Evolutionary conservation across 2,113 vertebrate species (phyloP).

Genomic region (Panthera leo): DNA sequence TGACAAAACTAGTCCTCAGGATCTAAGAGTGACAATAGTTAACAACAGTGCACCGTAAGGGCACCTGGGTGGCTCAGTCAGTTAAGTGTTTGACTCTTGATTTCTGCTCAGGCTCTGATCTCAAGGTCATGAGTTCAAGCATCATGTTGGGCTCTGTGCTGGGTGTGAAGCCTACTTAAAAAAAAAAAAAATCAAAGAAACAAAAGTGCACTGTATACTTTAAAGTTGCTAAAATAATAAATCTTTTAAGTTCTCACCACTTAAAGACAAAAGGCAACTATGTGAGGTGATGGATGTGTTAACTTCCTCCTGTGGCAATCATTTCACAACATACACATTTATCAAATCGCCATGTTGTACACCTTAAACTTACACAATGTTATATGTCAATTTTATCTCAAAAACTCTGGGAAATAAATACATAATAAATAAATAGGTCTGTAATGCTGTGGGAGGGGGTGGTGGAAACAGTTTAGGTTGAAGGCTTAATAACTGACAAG

Average conservation of each 20-base stretch:
- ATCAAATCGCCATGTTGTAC: neutral
- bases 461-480: neutral
- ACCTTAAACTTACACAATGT: neutral
- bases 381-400: neutral
- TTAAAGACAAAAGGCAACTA: neutral
- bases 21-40: neutral
- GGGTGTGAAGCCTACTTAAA: too few species aligned
- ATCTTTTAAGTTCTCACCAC: neutral
- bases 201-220: neutral
- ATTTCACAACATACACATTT: neutral
- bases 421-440: neutral
- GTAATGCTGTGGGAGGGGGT: neutral
- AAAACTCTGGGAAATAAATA: neutral
- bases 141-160: too few species aligned
- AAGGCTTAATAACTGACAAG: neutral
- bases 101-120: too few species aligned
- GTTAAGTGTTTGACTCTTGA: too few species aligned
- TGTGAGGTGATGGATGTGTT: neutral
- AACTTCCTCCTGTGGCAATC: neutral
- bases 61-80: too few species aligned
- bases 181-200: too few species aligned
- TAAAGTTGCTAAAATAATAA: neutral
- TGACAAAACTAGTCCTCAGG: neutral
- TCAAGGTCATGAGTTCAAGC: too few species aligned
- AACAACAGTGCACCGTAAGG: neutral